Base-by-base conservation (phyloP, 2,113 vertebrate species). In the Motacilla alba region DNA sequence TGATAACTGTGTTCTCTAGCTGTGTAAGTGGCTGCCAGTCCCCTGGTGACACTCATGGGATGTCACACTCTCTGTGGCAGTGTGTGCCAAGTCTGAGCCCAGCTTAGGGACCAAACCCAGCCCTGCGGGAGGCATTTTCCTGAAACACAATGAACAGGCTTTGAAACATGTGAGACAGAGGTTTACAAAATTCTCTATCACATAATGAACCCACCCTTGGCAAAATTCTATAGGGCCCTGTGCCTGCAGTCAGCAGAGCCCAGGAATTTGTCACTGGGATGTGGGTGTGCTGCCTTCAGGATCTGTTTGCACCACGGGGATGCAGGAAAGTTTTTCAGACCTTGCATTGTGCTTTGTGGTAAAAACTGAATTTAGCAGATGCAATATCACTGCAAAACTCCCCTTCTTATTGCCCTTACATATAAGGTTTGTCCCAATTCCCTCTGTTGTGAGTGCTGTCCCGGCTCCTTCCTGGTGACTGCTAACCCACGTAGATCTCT, bases 401-500 rank as follows among this genome's bases (percentile, higher is more conserved):
- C 15, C 3, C 6, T 44, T 80, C 64, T 52, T 15, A 52, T 66
- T 46, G 16, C 16, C 77, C 41, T 33, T 53, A 3, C 16, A 10
- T 69, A 18, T 66, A 5, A 60, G 15, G 10, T 79, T 53, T 92
- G 44, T 35, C 23, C 10, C 15, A 10, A 0, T 69, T 58, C 22
- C 18, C 11, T 68, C 30, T 37, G 22, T 7, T n/a, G 27, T 49
- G 37, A 9, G 14, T 21, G 41, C 28, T 76, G 67, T 49, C 19
- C 62, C 68, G 44, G 9, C 19, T 64, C 26, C 41, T 59, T 47
- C 28, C 28, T 73, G 20, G 53, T 24, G 9, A 28, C 35, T 91
- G 19, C 11, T 62, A 18, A 23, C 6, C 37, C 37, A 7, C 0
- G 0, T 7, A 43, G 56, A 43, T 46, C 52, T 82, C 52, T 73